Percentiles rank a stretch among this genome's conserved stretches.
These are phyloP conservation scores for Teinopalpus imperialis DNA, from an alignment of 2,888 invertebrate genomes.

Conservation along the genomic window DNA sequence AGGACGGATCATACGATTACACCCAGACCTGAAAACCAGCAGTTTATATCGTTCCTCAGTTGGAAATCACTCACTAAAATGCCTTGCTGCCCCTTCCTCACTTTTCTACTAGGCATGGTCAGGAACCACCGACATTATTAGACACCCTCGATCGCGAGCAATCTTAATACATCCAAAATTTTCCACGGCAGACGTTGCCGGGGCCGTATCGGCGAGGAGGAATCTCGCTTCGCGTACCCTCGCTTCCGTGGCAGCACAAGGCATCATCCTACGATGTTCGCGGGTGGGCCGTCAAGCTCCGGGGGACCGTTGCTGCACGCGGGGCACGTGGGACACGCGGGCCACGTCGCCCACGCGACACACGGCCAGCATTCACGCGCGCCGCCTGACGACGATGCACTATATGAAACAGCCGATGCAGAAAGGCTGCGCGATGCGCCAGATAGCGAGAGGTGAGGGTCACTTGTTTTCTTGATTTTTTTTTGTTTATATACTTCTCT, in stretches of 20 bases:
- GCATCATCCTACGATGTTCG: conserved; percentile 63
- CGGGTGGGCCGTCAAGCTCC: conserved; percentile 44
- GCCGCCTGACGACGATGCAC: conserved; percentile 89
- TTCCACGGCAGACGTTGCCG: conserved; percentile 83
- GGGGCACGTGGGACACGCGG: conserved; percentile 71
- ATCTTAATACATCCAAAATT: too few species aligned
- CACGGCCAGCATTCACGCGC: conserved; percentile 65
- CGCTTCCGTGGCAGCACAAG: conserved; percentile 80
- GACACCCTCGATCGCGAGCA: too few species aligned
- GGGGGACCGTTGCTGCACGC: conserved; percentile 63
- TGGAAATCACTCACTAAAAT: too few species aligned
- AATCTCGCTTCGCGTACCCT: conserved; percentile 88
- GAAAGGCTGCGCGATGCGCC: conserved; percentile 89
- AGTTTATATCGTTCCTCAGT: too few species aligned
- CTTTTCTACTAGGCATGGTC: too few species aligned
- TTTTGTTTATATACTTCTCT: too few species aligned
- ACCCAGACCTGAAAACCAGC: too few species aligned
- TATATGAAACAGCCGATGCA: conserved; percentile 92
- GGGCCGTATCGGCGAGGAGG: conserved; percentile 81
- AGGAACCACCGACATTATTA: too few species aligned
- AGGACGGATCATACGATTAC: too few species aligned
- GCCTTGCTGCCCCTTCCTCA: too few species aligned
- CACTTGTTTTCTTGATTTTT: too few species aligned
- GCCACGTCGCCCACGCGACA: conserved; percentile 51
- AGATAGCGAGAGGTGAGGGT: conserved; percentile 93